phyloP scores from a whole-genome alignment of 2,113 vertebrate species.

The Marmota monax region DNA sequence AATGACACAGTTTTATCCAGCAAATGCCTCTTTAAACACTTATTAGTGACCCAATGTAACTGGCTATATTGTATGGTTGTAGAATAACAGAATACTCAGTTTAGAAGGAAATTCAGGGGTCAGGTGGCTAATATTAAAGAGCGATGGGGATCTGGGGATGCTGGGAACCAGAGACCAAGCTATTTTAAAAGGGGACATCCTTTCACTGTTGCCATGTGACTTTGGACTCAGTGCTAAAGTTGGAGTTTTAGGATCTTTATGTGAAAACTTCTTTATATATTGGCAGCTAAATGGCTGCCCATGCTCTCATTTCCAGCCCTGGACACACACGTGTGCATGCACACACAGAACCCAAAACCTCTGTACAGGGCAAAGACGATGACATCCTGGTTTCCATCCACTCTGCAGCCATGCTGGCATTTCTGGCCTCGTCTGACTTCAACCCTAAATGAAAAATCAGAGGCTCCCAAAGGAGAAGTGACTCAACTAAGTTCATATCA shows the following conservation, averaged over 20 bases:
- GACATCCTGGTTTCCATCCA: neutral
- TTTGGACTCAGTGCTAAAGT: neutral
- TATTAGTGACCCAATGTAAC: neutral
- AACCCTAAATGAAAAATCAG: neutral
- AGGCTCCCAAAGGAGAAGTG: neutral
- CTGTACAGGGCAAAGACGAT: neutral
- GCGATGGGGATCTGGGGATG: neutral
- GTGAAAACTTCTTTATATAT: constrained; percentile 25
- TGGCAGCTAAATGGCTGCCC: neutral
- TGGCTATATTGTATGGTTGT: neutral
- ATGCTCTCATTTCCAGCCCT: too few relatives aligned
- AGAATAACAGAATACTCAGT: neutral
- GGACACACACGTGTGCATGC: neutral
- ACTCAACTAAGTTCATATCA: neutral
- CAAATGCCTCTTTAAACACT: neutral
- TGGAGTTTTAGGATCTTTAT: neutral
- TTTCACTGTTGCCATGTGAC: neutral
- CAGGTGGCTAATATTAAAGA: neutral
- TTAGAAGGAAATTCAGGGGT: neutral
- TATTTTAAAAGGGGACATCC: neutral
- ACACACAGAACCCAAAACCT: neutral
- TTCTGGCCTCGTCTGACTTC: neutral
- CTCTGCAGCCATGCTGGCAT: neutral
- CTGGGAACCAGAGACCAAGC: neutral
- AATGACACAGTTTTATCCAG: neutral